Conservation (phyloP, 2,113 vertebrate species). For the Eudyptes chrysolophus region DNA sequence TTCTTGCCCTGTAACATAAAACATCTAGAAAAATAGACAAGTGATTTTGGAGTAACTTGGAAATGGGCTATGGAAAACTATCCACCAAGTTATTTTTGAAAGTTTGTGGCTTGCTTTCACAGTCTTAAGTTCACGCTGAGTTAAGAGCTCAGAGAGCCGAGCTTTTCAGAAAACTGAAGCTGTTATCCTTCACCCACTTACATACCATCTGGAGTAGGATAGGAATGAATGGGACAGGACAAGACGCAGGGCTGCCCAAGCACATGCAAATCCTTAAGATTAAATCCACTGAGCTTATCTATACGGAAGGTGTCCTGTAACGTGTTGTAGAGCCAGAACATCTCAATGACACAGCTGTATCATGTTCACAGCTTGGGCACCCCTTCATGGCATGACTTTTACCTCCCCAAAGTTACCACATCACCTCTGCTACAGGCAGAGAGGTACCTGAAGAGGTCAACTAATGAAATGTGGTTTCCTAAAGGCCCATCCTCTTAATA, state of each 20-base stretch:
- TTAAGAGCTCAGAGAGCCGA: conserved; percentile 4
- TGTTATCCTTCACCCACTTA: conserved; percentile 26
- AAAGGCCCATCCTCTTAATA: neutral
- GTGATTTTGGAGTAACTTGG: neutral
- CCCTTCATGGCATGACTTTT: neutral
- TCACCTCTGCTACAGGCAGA: neutral
- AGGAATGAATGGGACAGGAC: neutral
- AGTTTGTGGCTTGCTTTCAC: neutral
- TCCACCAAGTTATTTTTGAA: neutral
- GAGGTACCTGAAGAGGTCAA: neutral
- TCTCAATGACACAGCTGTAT: neutral
- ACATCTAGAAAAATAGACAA: neutral
- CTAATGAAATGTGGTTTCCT: neutral
- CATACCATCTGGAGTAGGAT: conserved; percentile 39
- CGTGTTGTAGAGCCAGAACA: neutral
- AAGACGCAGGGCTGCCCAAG: neutral
- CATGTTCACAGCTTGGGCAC: neutral
- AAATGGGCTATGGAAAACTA: neutral
- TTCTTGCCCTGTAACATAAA: neutral
- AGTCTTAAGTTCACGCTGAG: neutral
- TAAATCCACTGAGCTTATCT: neutral
- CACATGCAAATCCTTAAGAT: neutral
- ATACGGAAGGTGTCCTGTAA: neutral
- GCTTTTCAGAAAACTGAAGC: conserved; percentile 20
- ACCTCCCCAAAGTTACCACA: neutral